These are phyloP conservation scores for Psylliodes chrysocephalus DNA, from an alignment of 2,888 invertebrate genomes.

Conservation along the genomic window DNA sequence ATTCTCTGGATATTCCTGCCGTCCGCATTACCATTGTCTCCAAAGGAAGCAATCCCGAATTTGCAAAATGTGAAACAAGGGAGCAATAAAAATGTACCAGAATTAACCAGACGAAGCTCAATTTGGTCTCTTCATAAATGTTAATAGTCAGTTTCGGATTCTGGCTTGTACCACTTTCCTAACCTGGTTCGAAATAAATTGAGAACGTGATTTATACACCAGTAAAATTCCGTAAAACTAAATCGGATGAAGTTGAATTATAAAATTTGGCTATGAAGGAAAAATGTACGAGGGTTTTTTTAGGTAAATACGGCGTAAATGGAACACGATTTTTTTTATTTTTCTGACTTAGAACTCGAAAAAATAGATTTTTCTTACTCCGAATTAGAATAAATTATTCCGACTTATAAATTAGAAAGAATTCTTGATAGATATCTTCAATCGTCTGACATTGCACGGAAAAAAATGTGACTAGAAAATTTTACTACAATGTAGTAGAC, in stretches of 20 bases:
- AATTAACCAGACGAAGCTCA: slow-evolving; percentile 24
- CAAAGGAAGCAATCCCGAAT: slow-evolving; percentile 16
- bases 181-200: slow-evolving; percentile 17
- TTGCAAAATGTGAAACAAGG: slow-evolving; percentile 31
- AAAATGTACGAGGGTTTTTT: no score
- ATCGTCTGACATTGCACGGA: no score
- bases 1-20: no score
- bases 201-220: neutral
- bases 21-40: slow-evolving; percentile 1
- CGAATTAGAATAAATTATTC: no score
- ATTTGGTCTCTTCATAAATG: slow-evolving; percentile 28
- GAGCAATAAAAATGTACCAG: slow-evolving; percentile 30
- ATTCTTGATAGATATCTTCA: no score
- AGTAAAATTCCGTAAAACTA: slow-evolving; percentile 8
- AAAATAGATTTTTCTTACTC: no score
- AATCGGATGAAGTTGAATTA: neutral
- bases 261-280: neutral
- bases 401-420: no score
- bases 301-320: no score
- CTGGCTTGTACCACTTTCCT: neutral
- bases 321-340: no score
- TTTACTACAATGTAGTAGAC: no score
- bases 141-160: slow-evolving; percentile 27
- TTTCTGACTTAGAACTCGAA: no score
- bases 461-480: no score